Percentiles rank a stretch among this genome's conserved stretches.
phyloP scores from a whole-genome alignment of 1,140 invertebrate genomes.

The Eurosta solidaginis region DNA sequence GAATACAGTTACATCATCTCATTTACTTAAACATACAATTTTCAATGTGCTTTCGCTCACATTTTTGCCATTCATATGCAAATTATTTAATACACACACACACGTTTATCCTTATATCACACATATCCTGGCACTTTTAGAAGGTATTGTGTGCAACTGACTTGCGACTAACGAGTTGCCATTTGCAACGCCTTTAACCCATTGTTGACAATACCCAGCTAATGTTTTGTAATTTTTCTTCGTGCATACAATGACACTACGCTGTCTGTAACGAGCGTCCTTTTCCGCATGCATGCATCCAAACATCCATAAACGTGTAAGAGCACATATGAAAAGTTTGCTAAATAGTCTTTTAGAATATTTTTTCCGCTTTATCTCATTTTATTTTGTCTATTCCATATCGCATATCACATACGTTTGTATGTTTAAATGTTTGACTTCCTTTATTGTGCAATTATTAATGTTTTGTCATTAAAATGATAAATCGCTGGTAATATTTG shows the following conservation, averaged over 20 bases:
- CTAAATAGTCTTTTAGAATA: not conserved
- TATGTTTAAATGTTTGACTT: not conserved
- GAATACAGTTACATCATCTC: not conserved
- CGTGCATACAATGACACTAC: not conserved
- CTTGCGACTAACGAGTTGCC: constrained; percentile 23
- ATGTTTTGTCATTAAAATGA: constrained; percentile 28
- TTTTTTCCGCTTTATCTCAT: too few species aligned
- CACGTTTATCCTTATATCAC: not conserved
- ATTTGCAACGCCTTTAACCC: constrained; percentile 25
- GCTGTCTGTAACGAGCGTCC: not conserved
- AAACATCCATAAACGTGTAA: not conserved
- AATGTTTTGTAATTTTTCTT: constrained; percentile 27
- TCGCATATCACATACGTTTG: not conserved
- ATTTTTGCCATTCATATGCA: constrained; percentile 18
- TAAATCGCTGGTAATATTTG: constrained; percentile 26
- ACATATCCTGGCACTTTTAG: constrained; percentile 25
- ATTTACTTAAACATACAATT: not conserved
- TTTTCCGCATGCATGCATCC: not conserved
- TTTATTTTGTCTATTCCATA: too few species aligned
- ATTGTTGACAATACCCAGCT: constrained; percentile 27
- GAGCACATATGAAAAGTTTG: not conserved
- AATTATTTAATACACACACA: not conserved
- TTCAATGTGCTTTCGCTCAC: not conserved
- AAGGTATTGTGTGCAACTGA: constrained; percentile 22
- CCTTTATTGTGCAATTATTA: constrained; percentile 24